Evolutionary conservation across 2,888 invertebrate genomes (phyloP).

Genomic region (Pterobdella sp.): DNA sequence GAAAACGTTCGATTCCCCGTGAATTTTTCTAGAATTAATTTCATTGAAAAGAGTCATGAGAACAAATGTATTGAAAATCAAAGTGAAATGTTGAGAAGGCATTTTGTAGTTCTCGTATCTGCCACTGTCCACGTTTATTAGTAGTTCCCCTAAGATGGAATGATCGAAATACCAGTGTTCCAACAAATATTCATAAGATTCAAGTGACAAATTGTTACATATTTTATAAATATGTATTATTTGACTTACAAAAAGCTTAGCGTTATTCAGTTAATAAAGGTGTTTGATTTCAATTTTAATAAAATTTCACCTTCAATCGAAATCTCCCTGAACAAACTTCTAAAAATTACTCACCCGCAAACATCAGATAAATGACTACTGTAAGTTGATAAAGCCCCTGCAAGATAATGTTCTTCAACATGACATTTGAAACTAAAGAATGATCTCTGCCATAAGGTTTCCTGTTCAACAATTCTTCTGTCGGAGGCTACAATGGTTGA

Average conservation of each 20-base stretch:
- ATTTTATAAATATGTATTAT: no score
- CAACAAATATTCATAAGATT: background rate
- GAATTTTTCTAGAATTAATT: conserved; percentile 98
- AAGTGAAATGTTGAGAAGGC: conserved; percentile 90
- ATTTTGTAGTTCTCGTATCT: conserved; percentile 58
- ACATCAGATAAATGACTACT: conserved; percentile 74
- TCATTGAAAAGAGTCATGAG: conserved; percentile 99
- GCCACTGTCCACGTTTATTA: conserved; percentile 89
- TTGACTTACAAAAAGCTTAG: no score
- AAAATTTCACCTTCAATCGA: no score
- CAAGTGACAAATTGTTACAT: no score
- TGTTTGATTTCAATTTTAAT: no score
- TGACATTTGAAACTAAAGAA: conserved; percentile 89
- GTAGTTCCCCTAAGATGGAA: conserved; percentile 74
- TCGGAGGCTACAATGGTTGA: conserved; percentile 68
- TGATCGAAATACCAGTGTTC: background rate
- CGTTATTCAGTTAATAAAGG: no score
- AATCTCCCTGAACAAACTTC: background rate
- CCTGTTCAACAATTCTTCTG: conserved; percentile 78
- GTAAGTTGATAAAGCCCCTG: conserved; percentile 91
- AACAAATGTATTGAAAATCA: conserved; percentile 99
- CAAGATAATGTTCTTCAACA: conserved; percentile 98
- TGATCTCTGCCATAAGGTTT: conserved; percentile 97
- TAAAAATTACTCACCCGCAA: conserved; percentile 12
- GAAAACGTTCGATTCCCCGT: conserved; percentile 96